A percentile compares a stretch with the other conserved stretches of the same genome.
phyloP scores from a whole-genome alignment of 2,888 invertebrate species.

The Nysson spinosus region DNA sequence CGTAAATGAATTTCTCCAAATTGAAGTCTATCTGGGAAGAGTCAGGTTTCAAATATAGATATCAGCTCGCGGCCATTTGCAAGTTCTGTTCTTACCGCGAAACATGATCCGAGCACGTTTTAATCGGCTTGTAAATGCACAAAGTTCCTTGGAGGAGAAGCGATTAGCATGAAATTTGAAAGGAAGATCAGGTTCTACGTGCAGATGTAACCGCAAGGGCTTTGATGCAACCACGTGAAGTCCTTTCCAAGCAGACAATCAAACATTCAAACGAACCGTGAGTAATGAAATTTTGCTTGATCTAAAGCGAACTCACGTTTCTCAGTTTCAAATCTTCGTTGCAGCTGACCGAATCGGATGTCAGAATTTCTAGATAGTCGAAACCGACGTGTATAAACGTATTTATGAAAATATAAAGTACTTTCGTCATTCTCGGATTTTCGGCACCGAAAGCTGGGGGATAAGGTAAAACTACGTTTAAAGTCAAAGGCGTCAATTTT shows the following conservation, averaged over 20 bases:
- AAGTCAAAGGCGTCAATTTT: too few species aligned
- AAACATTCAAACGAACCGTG: conserved; percentile 31
- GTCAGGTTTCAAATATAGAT: not conserved
- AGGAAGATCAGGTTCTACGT: conserved; percentile 24
- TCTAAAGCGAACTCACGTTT: too few species aligned
- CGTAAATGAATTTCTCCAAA: not conserved
- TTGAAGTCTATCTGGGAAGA: not conserved
- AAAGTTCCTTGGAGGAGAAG: conserved; percentile 14
- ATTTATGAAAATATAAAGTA: too few species aligned
- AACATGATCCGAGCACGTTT: conserved; percentile 12
- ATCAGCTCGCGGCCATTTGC: not conserved
- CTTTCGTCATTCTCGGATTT: too few species aligned
- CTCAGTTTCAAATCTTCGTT: not conserved
- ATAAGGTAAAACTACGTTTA: too few species aligned
- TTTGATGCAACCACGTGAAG: conserved; percentile 21
- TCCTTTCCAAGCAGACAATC: conserved; percentile 27
- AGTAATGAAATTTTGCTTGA: conserved; percentile 30
- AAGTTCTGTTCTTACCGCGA: not conserved
- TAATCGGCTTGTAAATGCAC: conserved; percentile 27
- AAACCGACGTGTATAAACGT: too few species aligned
- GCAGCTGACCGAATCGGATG: not conserved
- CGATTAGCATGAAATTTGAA: conserved; percentile 45
- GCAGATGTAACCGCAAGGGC: conserved; percentile 8
- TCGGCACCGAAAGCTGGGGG: too few species aligned
- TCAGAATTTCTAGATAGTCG: too few species aligned